Evolutionary conservation across 1,140 invertebrate species (phyloP).

Genomic region (Procambarus virginalis): DNA sequence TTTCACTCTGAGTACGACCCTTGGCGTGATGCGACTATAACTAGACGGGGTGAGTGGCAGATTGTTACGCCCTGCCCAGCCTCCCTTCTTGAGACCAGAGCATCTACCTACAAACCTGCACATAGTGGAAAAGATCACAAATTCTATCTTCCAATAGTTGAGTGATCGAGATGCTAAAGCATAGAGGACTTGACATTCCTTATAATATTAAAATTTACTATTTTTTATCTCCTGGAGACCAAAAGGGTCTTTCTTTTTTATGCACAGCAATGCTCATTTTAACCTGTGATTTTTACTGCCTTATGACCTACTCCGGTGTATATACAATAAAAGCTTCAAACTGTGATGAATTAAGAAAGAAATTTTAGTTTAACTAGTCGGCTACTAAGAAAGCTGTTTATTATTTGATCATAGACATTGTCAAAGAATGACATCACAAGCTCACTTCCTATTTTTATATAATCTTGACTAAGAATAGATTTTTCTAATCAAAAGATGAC

Average conservation of each 20-base stretch:
- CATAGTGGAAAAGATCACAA: conserved; percentile 85
- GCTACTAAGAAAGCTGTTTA: not conserved
- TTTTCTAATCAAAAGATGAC: conserved; percentile 28
- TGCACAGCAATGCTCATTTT: conserved; percentile 42
- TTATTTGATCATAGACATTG: conserved; percentile 5
- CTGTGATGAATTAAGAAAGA: conserved; percentile 39
- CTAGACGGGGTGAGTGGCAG: conserved; percentile 75
- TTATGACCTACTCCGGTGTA: conserved; percentile 21
- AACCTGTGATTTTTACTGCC: conserved; percentile 59
- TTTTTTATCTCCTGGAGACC: not conserved
- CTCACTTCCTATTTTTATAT: conserved; percentile 34
- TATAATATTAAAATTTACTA: not conserved
- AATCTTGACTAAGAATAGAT: not conserved
- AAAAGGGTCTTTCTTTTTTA: not conserved
- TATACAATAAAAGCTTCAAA: conserved; percentile 29
- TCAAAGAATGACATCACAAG: conserved; percentile 6
- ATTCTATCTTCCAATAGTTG: conserved; percentile 81
- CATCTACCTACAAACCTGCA: conserved; percentile 84
- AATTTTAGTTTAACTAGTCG: not conserved
- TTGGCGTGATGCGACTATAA: conserved; percentile 81
- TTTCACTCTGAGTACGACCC: conserved; percentile 79
- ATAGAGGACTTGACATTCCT: not conserved
- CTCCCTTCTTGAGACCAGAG: conserved; percentile 82
- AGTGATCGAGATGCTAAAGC: conserved; percentile 8
- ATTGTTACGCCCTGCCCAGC: conserved; percentile 82